phyloP scores from a whole-genome alignment of 2,113 vertebrate species.

The Catharus bicknelli region DNA sequence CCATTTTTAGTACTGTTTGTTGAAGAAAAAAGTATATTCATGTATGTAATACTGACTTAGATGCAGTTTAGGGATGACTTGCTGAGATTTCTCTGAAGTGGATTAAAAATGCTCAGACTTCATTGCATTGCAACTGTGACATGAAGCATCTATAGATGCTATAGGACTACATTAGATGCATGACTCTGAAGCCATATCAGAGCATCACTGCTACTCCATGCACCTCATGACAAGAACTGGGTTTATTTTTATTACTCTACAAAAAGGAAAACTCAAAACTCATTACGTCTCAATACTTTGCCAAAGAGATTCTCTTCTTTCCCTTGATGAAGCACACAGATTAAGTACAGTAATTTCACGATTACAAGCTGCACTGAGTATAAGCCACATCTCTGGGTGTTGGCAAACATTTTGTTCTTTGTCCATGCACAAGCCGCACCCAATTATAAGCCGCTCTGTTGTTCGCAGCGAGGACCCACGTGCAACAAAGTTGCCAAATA shows the following conservation, averaged over 20 bases:
- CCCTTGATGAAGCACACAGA: background rate
- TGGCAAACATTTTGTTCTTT: too few relatives aligned
- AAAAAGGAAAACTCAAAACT: background rate
- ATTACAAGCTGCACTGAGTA: too few relatives aligned
- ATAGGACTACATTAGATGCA: background rate
- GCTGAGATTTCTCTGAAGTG: background rate
- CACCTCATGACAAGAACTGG: background rate
- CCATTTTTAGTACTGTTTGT: background rate
- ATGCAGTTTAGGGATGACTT: background rate
- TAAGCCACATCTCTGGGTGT: too few relatives aligned
- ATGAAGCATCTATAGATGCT: background rate
- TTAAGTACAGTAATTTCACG: background rate
- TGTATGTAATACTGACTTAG: background rate
- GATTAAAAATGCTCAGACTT: background rate
- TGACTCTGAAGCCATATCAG: fast-evolving
- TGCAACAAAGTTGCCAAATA: too few relatives aligned
- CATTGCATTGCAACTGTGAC: background rate
- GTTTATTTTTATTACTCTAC: background rate
- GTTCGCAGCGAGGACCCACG: too few relatives aligned
- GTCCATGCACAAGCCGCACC: too few relatives aligned
- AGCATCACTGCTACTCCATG: background rate
- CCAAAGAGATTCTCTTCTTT: background rate
- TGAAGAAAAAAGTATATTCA: background rate
- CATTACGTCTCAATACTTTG: background rate
- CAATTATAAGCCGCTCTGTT: too few relatives aligned